Conservation (phyloP, 2,113 vertebrate species). For the Podarcis raffonei region DNA sequence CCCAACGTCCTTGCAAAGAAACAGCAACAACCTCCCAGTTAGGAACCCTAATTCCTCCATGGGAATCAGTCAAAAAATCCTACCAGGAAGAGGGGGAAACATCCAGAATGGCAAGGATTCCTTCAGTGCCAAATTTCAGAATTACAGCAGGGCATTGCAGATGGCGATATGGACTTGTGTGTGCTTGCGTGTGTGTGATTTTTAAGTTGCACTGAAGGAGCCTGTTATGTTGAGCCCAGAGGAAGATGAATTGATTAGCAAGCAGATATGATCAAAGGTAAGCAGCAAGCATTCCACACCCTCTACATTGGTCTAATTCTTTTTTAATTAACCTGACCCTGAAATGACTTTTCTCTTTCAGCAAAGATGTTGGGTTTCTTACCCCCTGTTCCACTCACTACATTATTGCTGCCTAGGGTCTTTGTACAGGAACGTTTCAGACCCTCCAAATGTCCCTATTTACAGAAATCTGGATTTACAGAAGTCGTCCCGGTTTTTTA, state of each 20-base stretch:
- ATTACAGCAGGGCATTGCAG: conserved; percentile 56
- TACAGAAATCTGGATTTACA: no score
- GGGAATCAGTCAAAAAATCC: neutral
- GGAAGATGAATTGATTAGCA: conserved; percentile 1
- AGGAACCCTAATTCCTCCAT: neutral
- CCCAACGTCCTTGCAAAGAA: no score
- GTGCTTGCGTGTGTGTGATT: neutral
- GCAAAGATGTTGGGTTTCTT: neutral
- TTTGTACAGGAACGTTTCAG: neutral
- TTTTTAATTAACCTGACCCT: conserved; percentile 10
- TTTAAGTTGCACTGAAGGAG: neutral
- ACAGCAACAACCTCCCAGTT: neutral
- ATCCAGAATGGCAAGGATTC: neutral
- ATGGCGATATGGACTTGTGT: conserved; percentile 14
- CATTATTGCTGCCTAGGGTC: neutral
- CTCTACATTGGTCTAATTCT: neutral
- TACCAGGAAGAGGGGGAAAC: neutral
- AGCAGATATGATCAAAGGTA: neutral
- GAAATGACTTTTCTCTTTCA: neutral
- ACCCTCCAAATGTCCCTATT: no score
- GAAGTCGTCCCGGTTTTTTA: no score
- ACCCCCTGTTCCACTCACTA: neutral
- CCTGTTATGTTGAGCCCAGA: neutral
- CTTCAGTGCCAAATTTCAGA: conserved; percentile 53
- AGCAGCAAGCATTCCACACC: neutral